A percentile compares a stretch with the other conserved stretches of the same genome.
Evolutionary conservation across 2,113 vertebrate genomes (phyloP).

Genomic region (Fulica atra): DNA sequence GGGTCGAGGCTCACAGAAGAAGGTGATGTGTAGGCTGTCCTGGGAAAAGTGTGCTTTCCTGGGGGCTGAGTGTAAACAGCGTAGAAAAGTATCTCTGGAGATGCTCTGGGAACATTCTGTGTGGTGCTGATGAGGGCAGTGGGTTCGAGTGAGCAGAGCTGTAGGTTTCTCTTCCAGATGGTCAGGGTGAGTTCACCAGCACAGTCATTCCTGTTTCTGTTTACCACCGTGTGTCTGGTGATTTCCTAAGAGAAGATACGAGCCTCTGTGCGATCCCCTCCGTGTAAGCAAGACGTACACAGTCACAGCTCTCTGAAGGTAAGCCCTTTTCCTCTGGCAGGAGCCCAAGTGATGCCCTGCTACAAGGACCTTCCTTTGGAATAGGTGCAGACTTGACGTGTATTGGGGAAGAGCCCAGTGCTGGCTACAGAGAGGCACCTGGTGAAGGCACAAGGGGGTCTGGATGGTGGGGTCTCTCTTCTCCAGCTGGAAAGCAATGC

Average conservation of each 20-base stretch:
- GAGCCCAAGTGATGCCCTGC: not conserved
- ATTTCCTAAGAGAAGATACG: slow-evolving; percentile 16
- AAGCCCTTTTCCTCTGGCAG: not conserved
- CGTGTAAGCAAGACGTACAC: not conserved
- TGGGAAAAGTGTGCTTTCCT: not conserved
- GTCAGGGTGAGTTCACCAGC: not conserved
- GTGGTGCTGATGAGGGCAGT: not conserved
- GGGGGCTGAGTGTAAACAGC: not conserved
- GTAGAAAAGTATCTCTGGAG: not conserved
- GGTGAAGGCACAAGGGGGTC: not conserved
- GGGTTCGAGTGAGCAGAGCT: not conserved
- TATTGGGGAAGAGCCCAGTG: not conserved
- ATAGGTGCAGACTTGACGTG: not conserved
- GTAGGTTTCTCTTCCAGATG: slow-evolving; percentile 62
- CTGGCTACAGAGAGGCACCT: not conserved
- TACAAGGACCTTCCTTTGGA: not conserved
- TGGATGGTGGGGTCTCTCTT: not conserved
- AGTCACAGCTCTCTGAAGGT: slow-evolving; percentile 22
- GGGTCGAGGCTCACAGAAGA: not conserved
- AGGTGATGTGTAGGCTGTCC: not conserved
- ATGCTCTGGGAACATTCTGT: not conserved
- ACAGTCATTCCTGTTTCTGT: slow-evolving; percentile 62
- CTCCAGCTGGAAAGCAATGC: not conserved
- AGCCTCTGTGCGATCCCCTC: not conserved
- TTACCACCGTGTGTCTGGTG: slow-evolving; percentile 40